Conservation (phyloP, 2,113 vertebrate species). For the Dendrocopos noguchii region DNA sequence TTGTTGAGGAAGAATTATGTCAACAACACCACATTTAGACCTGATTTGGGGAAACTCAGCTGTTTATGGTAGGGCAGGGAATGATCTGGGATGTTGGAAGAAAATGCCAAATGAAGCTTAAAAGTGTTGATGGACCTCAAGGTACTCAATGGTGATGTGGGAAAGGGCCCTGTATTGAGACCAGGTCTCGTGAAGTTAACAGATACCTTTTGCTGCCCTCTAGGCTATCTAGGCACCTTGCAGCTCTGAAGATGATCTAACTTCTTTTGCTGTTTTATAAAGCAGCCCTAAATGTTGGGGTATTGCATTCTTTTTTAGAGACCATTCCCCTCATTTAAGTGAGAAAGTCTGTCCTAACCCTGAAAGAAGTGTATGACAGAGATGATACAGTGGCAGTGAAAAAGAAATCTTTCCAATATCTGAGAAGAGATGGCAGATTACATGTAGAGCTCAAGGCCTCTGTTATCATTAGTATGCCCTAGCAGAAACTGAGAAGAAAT, state of each 20-base stretch:
- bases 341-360: not conserved
- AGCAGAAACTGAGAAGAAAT: not conserved
- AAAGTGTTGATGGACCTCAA: not conserved
- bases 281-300: not conserved
- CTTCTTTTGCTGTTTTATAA: not conserved
- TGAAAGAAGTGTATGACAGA: not conserved
- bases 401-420: not conserved
- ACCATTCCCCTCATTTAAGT: not conserved
- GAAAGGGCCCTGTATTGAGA: not conserved
- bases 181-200: not conserved
- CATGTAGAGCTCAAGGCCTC: not conserved
- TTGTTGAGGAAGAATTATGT: not conserved
- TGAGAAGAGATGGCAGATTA: not conserved
- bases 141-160: accelerated
- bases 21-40: not conserved
- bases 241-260: not conserved
- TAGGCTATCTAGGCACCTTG: not conserved
- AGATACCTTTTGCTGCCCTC: not conserved
- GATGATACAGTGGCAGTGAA: not conserved
- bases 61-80: not conserved
- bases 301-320: not conserved
- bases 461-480: not conserved
- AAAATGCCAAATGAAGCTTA: not conserved
- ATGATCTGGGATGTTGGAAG: not conserved
- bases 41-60: not conserved